Evolutionary conservation across 2,888 invertebrate genomes (phyloP).

Genomic region (Chymomyza caudatula): DNA sequence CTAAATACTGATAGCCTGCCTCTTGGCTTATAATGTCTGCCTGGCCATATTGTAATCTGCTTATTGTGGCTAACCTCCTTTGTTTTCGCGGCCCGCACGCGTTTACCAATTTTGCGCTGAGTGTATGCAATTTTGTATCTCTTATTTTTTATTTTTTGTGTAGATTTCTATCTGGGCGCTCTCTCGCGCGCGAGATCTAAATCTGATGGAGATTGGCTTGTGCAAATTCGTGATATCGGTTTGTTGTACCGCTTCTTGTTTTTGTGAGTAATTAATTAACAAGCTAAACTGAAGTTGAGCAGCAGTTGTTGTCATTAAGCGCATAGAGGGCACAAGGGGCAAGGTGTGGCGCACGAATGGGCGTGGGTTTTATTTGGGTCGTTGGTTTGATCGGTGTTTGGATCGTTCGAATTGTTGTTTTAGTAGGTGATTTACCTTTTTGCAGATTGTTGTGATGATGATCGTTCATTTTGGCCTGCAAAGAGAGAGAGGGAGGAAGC

Average conservation of each 20-base stretch:
- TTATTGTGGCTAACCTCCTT: slow-evolving; percentile 8
- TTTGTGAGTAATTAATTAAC: slow-evolving; percentile 71
- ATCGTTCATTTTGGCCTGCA: slow-evolving; percentile 78
- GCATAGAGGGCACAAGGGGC: slow-evolving; percentile 20
- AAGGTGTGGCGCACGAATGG: slow-evolving; percentile 28
- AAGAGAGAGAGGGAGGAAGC: slow-evolving; percentile 22
- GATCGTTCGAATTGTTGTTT: neutral
- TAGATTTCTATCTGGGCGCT: slow-evolving; percentile 45
- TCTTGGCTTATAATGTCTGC: slow-evolving; percentile 12
- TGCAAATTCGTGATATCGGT: slow-evolving; percentile 21
- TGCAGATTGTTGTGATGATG: slow-evolving; percentile 78
- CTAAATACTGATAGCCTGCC: slow-evolving; percentile 23
- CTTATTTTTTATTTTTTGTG: neutral
- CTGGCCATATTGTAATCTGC: slow-evolving; percentile 29
- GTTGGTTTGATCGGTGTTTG: neutral
- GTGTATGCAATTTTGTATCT: slow-evolving; percentile 40
- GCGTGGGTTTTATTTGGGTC: slow-evolving; percentile 27
- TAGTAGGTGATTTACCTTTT: slow-evolving; percentile 74
- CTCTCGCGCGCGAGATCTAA: slow-evolving; percentile 45
- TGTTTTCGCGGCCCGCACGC: slow-evolving; percentile 57
- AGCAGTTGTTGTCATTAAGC: slow-evolving; percentile 31
- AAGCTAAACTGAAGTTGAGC: slow-evolving; percentile 7
- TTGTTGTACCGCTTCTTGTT: slow-evolving; percentile 25
- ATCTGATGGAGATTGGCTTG: slow-evolving; percentile 31
- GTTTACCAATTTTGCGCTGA: slow-evolving; percentile 61